These are phyloP conservation scores for Cephonodes hylas DNA, from an alignment of 2,888 invertebrate genomes.

Conservation along the genomic window DNA sequence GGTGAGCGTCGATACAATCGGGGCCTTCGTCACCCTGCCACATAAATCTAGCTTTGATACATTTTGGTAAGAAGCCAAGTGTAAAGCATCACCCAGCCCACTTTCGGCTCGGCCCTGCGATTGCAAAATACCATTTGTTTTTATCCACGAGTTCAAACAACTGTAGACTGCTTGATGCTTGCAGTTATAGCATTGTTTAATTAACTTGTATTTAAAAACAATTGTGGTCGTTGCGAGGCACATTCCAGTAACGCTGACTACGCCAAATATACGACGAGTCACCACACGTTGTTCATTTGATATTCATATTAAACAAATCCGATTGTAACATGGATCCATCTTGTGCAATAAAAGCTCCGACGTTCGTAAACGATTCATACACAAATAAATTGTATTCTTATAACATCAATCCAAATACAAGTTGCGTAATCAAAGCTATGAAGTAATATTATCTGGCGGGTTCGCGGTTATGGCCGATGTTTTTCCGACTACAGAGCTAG, in stretches of 20 bases:
- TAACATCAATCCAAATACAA: conserved; percentile 24
- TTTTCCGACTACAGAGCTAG: background rate
- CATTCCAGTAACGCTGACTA: conserved; percentile 31
- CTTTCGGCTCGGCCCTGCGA: conserved; percentile 40
- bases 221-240: conserved; percentile 17
- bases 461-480: conserved; percentile 7
- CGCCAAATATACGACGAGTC: conserved; percentile 49
- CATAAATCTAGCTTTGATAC: conserved; percentile 79
- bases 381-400: conserved; percentile 48
- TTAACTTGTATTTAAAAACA: background rate
- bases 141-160: background rate
- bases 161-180: background rate
- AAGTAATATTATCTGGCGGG: conserved; percentile 21
- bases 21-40: conserved; percentile 66
- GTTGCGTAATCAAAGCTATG: conserved; percentile 14
- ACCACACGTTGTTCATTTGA: conserved; percentile 47
- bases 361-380: conserved; percentile 42
- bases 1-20: conserved; percentile 64
- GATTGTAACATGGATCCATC: conserved; percentile 61
- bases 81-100: conserved; percentile 40
- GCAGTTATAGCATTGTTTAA: background rate
- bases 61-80: conserved; percentile 78
- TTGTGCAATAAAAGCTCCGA: conserved; percentile 53
- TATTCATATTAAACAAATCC: conserved; percentile 60
- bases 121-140: conserved; percentile 46